These are phyloP conservation scores for Drosophila trichaetosa DNA, from an alignment of 2,888 invertebrate genomes.

Conservation along the genomic window DNA sequence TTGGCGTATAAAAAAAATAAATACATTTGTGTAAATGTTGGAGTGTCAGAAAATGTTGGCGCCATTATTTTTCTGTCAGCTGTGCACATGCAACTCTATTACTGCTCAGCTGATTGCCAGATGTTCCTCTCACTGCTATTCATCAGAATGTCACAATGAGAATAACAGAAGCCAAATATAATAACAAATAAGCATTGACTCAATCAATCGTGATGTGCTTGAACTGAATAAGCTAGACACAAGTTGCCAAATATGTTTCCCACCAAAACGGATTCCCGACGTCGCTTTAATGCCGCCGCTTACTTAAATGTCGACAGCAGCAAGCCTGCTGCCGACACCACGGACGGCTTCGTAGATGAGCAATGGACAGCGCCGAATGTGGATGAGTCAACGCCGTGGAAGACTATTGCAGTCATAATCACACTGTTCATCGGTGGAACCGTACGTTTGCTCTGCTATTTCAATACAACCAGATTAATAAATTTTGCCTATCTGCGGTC, in stretches of 20 bases:
- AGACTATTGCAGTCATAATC: conserved; percentile 62
- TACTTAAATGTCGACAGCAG: conserved; percentile 15
- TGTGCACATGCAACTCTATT: conserved; percentile 20
- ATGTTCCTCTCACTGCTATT: conserved; percentile 2
- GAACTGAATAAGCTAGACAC: neutral
- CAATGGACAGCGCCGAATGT: conserved; percentile 52
- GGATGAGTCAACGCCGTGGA: conserved; percentile 58
- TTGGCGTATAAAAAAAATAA: neutral
- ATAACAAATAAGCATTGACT: neutral
- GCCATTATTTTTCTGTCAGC: neutral
- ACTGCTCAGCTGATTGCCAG: conserved; percentile 38
- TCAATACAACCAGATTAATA: neutral
- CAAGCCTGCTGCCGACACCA: conserved; percentile 36
- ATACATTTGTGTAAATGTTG: neutral
- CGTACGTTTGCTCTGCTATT: conserved; percentile 36
- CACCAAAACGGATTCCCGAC: conserved; percentile 56
- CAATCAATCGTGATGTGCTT: conserved; percentile 5
- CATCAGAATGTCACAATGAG: neutral
- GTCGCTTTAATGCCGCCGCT: conserved; percentile 47
- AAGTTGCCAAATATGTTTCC: conserved; percentile 52
- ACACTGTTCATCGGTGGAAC: conserved; percentile 53
- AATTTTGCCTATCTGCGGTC: neutral
- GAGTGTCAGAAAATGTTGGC: neutral
- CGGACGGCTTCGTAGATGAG: conserved; percentile 65
- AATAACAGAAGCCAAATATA: neutral